A percentile compares a stretch with the other conserved stretches of the same genome.
These are phyloP conservation scores for Babylonia areolata DNA, from an alignment of 1,140 invertebrate genomes.

Conservation along the genomic window DNA sequence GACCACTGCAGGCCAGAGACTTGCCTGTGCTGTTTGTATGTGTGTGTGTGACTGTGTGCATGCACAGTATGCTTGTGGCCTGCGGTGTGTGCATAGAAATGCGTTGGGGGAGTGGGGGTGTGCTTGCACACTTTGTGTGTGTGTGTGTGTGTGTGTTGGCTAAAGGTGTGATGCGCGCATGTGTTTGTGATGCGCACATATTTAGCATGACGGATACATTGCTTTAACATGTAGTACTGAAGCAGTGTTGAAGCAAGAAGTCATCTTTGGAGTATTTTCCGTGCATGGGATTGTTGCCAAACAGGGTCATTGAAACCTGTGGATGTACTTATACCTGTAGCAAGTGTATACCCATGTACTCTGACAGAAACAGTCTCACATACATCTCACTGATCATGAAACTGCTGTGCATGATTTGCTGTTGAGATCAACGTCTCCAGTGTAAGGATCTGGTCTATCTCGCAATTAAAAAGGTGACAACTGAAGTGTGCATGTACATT, in stretches of 20 bases:
- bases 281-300: background rate
- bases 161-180: background rate
- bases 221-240: too few species aligned
- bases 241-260: too few species aligned
- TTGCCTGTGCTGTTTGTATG: background rate
- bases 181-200: background rate
- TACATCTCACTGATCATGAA: background rate
- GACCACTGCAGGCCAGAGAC: background rate
- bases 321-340: background rate
- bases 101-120: background rate
- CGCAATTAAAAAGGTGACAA: too few species aligned
- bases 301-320: background rate
- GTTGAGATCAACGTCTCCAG: background rate
- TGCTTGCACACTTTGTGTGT: background rate
- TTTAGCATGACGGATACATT: background rate
- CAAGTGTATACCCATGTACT: background rate
- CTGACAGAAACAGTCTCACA: background rate
- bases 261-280: background rate
- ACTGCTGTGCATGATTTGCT: background rate
- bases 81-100: too few species aligned
- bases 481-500: too few species aligned
- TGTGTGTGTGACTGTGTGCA: constrained; percentile 6
- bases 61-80: too few species aligned
- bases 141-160: background rate
- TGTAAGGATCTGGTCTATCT: background rate